Base-by-base conservation (phyloP, 2,113 vertebrate genomes). In the Arothron firmamentum region DNA sequence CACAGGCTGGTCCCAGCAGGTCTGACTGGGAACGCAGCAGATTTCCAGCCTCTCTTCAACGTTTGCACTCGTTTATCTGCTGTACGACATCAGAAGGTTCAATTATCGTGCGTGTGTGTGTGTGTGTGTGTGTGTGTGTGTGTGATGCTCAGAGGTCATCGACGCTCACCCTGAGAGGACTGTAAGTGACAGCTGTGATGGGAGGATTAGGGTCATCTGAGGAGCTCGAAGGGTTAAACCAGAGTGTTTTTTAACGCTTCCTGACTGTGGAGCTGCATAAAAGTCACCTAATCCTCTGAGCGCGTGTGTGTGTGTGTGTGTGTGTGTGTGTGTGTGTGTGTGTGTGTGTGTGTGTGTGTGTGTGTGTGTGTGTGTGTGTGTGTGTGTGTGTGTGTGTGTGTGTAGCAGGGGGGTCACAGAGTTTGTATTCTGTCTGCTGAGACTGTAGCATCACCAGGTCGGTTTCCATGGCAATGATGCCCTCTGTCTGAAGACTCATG, bases 401-500 rank as follows among this genome's bases (percentile, higher is more conserved):
- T 17, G 20, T 48, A 66, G 56, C 13, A 10, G 16, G 20, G 20
- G 66, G 71, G 73, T 79, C 75, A 70, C 52, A 14, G 71, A 64
- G 74, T 78, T 82, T 76, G 56, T 50, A 65, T 65, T 65, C 52
- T 1, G 34, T 56, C 52, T 56, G 58, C 62, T 69, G 48, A 60
- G 63, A 62, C 21, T 51, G 62, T 23, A 56, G 65, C 64, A 67
- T 82, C 61, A 20, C 53, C 70, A 34, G 13, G 6, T 52, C 11
- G 34, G 79, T 85, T 67, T 63, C 81, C 77, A 81, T 81, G 69
- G 83, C 56, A 67, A 85, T 54, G 0, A 49, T 10, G 43, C 63
- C 62, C 67, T 58, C 72, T 47, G 74, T 75, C 70, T 78, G 62
- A 80, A 67, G 70, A 79, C 69, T 72, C 59, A 52, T 48, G 50